Base-by-base conservation (phyloP, 2,113 vertebrate genomes). In the Raphicerus campestris region DNA sequence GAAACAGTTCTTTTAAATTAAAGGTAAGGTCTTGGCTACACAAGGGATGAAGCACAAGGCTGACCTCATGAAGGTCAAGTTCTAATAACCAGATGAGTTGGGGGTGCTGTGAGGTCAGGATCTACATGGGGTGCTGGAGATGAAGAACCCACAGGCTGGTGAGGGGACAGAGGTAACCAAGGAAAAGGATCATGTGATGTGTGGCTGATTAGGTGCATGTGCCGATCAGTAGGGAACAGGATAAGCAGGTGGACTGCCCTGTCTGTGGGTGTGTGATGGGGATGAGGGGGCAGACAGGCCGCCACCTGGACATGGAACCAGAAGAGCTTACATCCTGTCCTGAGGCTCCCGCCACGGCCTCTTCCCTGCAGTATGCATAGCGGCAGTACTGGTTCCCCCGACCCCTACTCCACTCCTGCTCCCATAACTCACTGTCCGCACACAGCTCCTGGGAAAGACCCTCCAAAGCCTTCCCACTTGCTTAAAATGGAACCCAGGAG, bases 321-420 rank as follows among this genome's bases (percentile, higher is more conserved):
- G 6, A 0, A 1, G 2, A 30, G 6, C 8, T 0, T 5, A 4
- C 9, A 2, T 2, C 26, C 19, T 14, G 0, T 15, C 19, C 56
- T 1, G 2, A 28, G 1, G 16, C 20, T 1, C 1, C 6, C 20
- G 0, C 8, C 10, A 2, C 0, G 4, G 42, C 11, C 19, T 35
- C 56, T 30, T 19, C 0, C 0, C 20, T 0, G 28, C 4, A 8
- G 1, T 2, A 15, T 2, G 0, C 81, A 2, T 2, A 17, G 82
- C 0, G 1, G 32, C 6, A 0, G 16, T 3, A n/a, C 58, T 7
- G 61, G 32, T 35, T 47, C 16, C 45, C 94, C 10, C 10, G 78
- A 81, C 7, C 49, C 10, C 32, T 22, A 35, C 20, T 35, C 80
- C 78, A 42, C 58, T 3, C 1, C 14, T 80, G 47, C 7, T 32